Base-by-base conservation (phyloP, 2,888 invertebrate species). In the Hyposoter dolosus region DNA sequence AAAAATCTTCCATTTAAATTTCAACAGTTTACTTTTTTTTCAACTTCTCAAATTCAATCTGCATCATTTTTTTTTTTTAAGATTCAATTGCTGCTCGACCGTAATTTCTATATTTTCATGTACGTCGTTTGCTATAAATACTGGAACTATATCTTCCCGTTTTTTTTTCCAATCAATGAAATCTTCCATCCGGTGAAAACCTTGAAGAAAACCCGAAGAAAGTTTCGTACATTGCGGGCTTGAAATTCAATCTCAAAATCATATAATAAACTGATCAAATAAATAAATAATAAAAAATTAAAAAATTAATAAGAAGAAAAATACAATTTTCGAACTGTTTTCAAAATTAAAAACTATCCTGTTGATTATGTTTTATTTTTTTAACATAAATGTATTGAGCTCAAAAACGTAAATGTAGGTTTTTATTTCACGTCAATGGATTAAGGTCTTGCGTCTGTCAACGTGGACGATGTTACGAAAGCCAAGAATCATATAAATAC, bases 401-500 rank as follows among this genome's bases (percentile, higher is more conserved):
- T 68, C 23, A 3, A 10, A 53, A 32, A 23, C 5, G 23, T n/a
- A 65, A 68, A 81, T 68, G 47, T 28, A 60, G 50, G 63, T 71
- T 68, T 65, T 40, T 12, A 76, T 72, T 45, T 77, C 56, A 63
- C 60, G 69, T 83, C 68, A n/a, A 40, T 79, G 76, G 45, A 77
- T 79, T 56, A 53, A n/a, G 75, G 65, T 75, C 71, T 71, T 53
- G 32, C 28, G 43, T 40, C 19, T 3, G 19, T 10, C 75, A 85
- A 85, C 72, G 74, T 71, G 66, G 75, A 65, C 65, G 47, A 50
- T 72, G 28, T 76, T 85, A 60, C 75, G 15, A 28, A 71, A 53
- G 71, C 56, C 65, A 50, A 19, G 23, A 81, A 83, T 66, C 23
- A 50, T 66, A 77, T 72, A 72, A 53, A 72, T 15, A 63, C 35